Base-by-base conservation (phyloP, 2,888 invertebrate species). In the Augiades crinisus region DNA sequence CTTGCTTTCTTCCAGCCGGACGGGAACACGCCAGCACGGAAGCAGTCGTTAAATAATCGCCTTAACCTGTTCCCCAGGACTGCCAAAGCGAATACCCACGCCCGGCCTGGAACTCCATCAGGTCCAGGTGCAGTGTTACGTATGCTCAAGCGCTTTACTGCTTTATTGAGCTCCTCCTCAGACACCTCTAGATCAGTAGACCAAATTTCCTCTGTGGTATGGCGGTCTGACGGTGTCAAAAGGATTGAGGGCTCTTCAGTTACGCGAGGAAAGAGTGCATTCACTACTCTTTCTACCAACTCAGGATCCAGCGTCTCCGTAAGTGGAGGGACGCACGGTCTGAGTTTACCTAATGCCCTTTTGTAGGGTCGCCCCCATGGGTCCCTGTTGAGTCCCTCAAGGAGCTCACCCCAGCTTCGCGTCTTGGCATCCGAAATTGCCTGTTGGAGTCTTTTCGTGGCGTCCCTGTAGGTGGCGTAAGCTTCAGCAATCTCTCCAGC, bases 261-360 rank as follows among this genome's bases (percentile, higher is more conserved):
- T n/a, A n/a, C 30, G 4, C 2, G 30, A 30, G 10, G 30, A 8
- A 27, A 27, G 8, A 27, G 30, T n/a, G n/a, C 12, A 12, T 12
- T 12, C 30, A 30, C 12, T 2, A 30, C 30, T 2, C 3, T 10
- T 12, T 3, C 2, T 36, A 8, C 10, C 10, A 5, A 10, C 12
- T 10, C 31, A 6, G 31, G 5, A 13, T 47, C 50, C 0, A 57
- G 14, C 2, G 53, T 60, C 16, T 53, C 53, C 19, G 55, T 57
- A 8, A 57, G 6, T 0, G 60, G 54, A 60, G 40, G n/a, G n/a
- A n/a, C n/a, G n/a, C n/a, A n/a, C n/a, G n/a, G n/a, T n/a, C n/a
- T n/a, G n/a, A n/a, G n/a, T 30, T 60, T 57, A 1, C 41, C 55
- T 33, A 56, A 10, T 2, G 56, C 55, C 10, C 47, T 31, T 6